Evolutionary conservation across 2,888 invertebrate genomes (phyloP).

Genomic region (Eustalomyia histrio): DNA sequence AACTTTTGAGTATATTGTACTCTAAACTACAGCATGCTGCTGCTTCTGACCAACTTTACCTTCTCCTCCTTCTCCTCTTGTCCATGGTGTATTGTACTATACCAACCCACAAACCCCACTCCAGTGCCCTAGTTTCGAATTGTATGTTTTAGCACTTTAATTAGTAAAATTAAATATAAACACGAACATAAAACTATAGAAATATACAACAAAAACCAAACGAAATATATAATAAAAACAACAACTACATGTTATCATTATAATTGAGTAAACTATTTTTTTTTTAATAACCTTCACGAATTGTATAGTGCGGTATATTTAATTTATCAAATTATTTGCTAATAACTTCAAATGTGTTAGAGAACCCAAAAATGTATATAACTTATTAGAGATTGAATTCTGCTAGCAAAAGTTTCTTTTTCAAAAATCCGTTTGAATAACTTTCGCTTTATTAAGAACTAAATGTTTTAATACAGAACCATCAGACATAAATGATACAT

Average conservation of each 20-base stretch:
- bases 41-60: not conserved
- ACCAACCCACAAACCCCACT: constrained; percentile 25
- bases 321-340: no score
- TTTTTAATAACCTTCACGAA: not conserved
- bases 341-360: no score
- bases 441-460: no score
- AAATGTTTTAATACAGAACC: no score
- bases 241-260: not conserved
- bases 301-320: no score
- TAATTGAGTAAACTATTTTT: not conserved
- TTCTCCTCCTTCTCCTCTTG: not conserved
- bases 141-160: constrained; percentile 51
- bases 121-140: constrained; percentile 53
- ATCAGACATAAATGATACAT: no score
- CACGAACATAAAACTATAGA: constrained; percentile 38
- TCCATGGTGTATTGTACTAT: constrained; percentile 8
- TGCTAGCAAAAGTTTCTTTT: no score
- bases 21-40: not conserved
- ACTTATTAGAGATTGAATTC: no score
- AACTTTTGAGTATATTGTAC: constrained; percentile 7
- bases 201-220: not conserved
- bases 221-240: not conserved
- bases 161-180: constrained; percentile 60
- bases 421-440: no score
- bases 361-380: no score